Percentiles rank a stretch among this genome's conserved stretches.
These are phyloP conservation scores for Camponotus pennsylvanicus DNA, from an alignment of 1,140 invertebrate species.

Conservation along the genomic window DNA sequence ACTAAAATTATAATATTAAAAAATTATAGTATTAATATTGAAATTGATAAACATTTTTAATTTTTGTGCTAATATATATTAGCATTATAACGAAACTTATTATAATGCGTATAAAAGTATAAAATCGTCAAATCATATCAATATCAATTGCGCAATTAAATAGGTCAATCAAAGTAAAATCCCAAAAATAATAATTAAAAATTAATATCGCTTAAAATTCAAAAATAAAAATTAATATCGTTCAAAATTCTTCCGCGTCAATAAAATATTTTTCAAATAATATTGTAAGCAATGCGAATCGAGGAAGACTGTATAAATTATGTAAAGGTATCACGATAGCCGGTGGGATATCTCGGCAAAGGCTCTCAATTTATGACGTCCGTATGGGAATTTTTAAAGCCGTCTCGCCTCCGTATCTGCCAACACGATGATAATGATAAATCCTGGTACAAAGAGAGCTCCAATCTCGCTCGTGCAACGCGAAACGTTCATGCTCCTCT, in stretches of 20 bases:
- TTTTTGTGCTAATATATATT: background rate
- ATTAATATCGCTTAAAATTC: background rate
- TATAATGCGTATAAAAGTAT: background rate
- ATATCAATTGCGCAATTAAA: background rate
- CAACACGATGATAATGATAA: conserved; percentile 29
- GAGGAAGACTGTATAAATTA: conserved; percentile 1
- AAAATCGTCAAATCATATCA: background rate
- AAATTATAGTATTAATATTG: background rate
- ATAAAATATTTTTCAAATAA: background rate
- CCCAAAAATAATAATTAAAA: no score
- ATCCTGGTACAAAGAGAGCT: conserved; percentile 5
- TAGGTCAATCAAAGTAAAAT: background rate
- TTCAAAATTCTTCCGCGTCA: background rate
- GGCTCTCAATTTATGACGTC: conserved; percentile 21
- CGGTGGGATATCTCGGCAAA: background rate
- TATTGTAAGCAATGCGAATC: background rate
- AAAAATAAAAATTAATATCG: background rate
- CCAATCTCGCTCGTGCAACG: background rate
- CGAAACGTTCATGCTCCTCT: conserved; percentile 27
- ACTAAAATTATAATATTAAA: conserved; percentile 25
- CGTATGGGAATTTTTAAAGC: background rate
- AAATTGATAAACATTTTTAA: background rate
- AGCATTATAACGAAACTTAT: background rate
- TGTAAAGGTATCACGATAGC: background rate
- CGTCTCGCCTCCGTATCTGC: background rate